phyloP scores from a whole-genome alignment of 2,888 invertebrate species.

The Aspidiotus destructor region DNA sequence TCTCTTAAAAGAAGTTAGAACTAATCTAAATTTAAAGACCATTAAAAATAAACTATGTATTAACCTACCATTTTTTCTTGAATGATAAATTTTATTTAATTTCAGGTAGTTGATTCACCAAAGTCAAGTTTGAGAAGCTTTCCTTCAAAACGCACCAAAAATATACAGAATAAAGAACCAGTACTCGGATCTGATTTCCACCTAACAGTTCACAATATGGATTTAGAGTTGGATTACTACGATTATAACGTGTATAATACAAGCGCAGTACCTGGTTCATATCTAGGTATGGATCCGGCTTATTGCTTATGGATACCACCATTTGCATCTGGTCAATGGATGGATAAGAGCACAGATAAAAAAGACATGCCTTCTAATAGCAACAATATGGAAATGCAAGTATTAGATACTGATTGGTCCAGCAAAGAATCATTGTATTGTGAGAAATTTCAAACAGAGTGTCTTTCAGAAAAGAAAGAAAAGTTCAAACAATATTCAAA shows the following conservation, averaged over 20 bases:
- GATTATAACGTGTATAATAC: constrained; percentile 79
- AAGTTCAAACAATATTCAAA: constrained; percentile 19
- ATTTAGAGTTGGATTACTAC: constrained; percentile 77
- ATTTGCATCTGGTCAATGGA: constrained; percentile 38
- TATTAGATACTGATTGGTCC: neutral
- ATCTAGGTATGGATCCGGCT: constrained; percentile 80
- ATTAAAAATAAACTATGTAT: too few species aligned
- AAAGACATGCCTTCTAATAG: constrained; percentile 1
- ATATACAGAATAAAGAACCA: constrained; percentile 62
- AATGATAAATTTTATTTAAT: neutral
- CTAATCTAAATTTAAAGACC: too few species aligned
- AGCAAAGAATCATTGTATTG: neutral
- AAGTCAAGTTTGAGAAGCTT: constrained; percentile 55
- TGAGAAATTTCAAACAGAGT: constrained; percentile 28
- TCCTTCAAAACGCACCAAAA: constrained; percentile 65
- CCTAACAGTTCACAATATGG: constrained; percentile 58
- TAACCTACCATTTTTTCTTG: too few species aligned
- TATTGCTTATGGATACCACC: constrained; percentile 82
- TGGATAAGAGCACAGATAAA: constrained; percentile 20
- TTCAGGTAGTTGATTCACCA: constrained; percentile 45
- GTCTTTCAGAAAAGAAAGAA: constrained; percentile 9
- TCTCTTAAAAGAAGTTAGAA: too few species aligned
- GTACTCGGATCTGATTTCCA: constrained; percentile 68
- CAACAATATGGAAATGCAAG: constrained; percentile 18
- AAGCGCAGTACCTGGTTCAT: constrained; percentile 59